phyloP scores from a whole-genome alignment of 1,140 invertebrate genomes.

The Pseudobourletiella spinata region DNA sequence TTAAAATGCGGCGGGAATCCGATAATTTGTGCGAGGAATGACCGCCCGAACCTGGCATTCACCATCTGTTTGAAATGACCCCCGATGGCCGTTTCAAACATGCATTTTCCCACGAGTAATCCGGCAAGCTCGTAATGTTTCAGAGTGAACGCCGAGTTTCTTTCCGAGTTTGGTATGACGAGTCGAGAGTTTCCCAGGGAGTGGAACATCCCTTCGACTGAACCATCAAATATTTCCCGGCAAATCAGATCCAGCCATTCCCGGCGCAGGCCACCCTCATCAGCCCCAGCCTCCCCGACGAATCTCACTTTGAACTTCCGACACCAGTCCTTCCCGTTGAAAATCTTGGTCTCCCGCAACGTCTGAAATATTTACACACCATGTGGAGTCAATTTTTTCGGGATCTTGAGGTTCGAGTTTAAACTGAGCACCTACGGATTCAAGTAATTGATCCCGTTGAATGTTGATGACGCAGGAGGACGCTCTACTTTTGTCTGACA shows the following conservation, averaged over 20 bases:
- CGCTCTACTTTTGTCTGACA: constrained; percentile 70
- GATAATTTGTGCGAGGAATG: constrained; percentile 86
- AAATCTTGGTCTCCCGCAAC: constrained; percentile 70
- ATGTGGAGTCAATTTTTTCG: too few species aligned
- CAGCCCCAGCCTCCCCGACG: constrained; percentile 77
- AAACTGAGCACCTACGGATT: constrained; percentile 17
- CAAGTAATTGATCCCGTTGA: constrained; percentile 6
- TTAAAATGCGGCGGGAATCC: constrained; percentile 86
- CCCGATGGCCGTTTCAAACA: constrained; percentile 85
- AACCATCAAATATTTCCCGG: constrained; percentile 65
- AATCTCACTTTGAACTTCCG: constrained; percentile 86
- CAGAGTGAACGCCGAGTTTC: constrained; percentile 62
- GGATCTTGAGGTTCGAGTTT: too few species aligned
- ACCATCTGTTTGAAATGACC: constrained; percentile 76
- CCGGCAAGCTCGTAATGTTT: constrained; percentile 91
- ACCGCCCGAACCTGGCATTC: constrained; percentile 76
- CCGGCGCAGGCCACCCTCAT: constrained; percentile 81
- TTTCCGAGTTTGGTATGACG: constrained; percentile 74
- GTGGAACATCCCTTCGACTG: constrained; percentile 59
- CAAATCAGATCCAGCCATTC: constrained; percentile 91
- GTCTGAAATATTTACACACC: too few species aligned
- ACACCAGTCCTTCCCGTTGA: constrained; percentile 77
- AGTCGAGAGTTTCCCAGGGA: constrained; percentile 52
- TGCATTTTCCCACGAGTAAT: constrained; percentile 81
- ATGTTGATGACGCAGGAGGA: constrained; percentile 56